Evolutionary conservation across 2,888 invertebrate species (phyloP), one percentile per base, ranked within the genome.

Genomic region (Brachycybe producta): DNA sequence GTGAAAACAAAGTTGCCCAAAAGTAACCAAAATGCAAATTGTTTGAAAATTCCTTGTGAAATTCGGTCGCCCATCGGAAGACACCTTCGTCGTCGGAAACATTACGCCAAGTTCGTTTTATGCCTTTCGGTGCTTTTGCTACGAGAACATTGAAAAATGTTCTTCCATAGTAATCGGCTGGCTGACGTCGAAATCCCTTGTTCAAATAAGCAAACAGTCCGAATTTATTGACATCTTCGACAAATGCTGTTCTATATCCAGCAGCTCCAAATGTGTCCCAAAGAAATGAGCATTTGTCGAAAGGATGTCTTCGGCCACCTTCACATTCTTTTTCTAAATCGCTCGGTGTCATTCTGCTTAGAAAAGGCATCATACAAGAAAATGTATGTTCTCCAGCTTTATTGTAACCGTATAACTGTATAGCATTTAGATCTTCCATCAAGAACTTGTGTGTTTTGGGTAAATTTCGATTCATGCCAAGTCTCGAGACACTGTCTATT

Each of bases 1-100:
- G 91, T 3, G 84, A 82, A 59, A 90, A 70, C 47, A 84, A 79
- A 1, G 80, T 78, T 53, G 82, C 76, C 85, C 90, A 91, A 61
- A 84, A 80, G 59, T 90, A 82, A 0, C 80, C 83, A 65, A 90
- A 90, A 61, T 81, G 78, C 15, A 75, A 74, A 5, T 75, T 73
- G 0, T 69, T 62, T 47, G 69, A 69, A 63, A 84, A 75, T 3
- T 70, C 70, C 0, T 67, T 67, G 0, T 78, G 73, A 51, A 84
- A 76, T 58, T 77, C 79, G 47, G 70, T 66, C 5, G 81, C 72
- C 61, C 84, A 86, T 53, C 82, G 76, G 30, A 88, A 67, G 2
- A 87, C 68, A 15, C 82, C 76, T 57, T 79, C 75, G 52, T 79
- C 79, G 41, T 79, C 79, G 56, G 80, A 7, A 5, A 15, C 41